Base-by-base conservation (phyloP, 2,888 invertebrate genomes). In the Rhamnusium bicolor region DNA sequence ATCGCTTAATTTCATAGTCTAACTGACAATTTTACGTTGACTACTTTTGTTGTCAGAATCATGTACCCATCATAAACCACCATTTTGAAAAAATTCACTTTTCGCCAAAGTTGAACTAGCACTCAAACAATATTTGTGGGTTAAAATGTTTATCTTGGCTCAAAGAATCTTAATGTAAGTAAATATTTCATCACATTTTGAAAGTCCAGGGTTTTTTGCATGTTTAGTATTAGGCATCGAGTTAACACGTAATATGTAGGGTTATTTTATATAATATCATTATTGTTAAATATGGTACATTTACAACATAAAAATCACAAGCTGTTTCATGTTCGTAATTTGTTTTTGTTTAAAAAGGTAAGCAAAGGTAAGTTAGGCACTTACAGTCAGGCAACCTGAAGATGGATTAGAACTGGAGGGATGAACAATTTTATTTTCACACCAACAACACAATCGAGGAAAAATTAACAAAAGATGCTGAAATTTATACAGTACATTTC, bases 171-270 rank as follows among this genome's bases (percentile, higher is more conserved):
- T 6, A 10, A 0, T 19, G 51, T 51, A 18, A 40, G 40, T 12
- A 21, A n/a, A 27, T 27, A 56, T 14, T 24, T 51, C 3, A 18
- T 46, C 27, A 61, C 67, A 75, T 79, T 79, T 81, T 80, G 79
- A 80, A 71, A 79, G 83, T 83, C 81, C 77, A 79, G 78, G 79
- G 81, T 77, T 76, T 75, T n/a, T 81, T 82, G 83, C 83, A 84
- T 82, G 83, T 75, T 78, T 79, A 80, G 77, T 65, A 56, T 75
- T 79, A 79, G 73, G 6, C 24, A 16, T 32, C 32, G 63, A 67
- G 16, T 56, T 67, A 54, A 67, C 21, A 29, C n/a, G 32, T 16
- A 46, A 62, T 14, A 24, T 10, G 27, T 63, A 63, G 47, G 19
- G 27, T 63, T 62, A n/a, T 8, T 49, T 21, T 29, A 49, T 29